Percentiles rank a stretch among this genome's conserved stretches.
Conservation (phyloP, 2,888 invertebrate species). For the Drosophila mettleri region DNA sequence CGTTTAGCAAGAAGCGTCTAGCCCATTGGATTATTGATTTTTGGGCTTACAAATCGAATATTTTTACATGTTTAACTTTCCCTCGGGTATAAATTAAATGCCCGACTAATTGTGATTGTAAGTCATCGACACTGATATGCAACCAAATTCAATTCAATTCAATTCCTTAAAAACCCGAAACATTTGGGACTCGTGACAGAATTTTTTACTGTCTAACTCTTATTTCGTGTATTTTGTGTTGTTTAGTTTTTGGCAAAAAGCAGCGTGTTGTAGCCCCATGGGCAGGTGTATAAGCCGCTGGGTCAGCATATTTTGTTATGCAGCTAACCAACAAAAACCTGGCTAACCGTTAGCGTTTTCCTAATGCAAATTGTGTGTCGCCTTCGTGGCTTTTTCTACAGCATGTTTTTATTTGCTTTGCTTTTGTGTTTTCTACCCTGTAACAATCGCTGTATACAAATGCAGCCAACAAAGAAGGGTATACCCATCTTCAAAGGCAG, state of each 20-base stretch:
- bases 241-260: background rate
- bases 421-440: constrained; percentile 4
- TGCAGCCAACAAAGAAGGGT: no score
- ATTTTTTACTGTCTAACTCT: constrained; percentile 2
- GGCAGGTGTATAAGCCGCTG: constrained; percentile 37
- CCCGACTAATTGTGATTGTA: background rate
- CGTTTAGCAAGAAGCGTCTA: background rate
- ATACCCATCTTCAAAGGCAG: no score
- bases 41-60: constrained; percentile 4
- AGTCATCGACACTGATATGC: background rate
- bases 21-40: constrained; percentile 17
- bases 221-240: background rate
- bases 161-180: background rate
- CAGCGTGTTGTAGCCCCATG: constrained; percentile 7
- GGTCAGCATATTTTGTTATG: constrained; percentile 49
- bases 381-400: constrained; percentile 19
- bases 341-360: constrained; percentile 22
- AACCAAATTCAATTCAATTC: background rate
- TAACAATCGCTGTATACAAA: background rate
- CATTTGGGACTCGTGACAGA: background rate
- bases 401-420: constrained; percentile 13
- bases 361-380: constrained; percentile 65
- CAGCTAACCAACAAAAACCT: background rate
- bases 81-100: background rate
- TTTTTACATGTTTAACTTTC: background rate